Evolutionary conservation across 2,888 invertebrate species (phyloP).

Genomic region (Acanthosoma haemorrhoidale): DNA sequence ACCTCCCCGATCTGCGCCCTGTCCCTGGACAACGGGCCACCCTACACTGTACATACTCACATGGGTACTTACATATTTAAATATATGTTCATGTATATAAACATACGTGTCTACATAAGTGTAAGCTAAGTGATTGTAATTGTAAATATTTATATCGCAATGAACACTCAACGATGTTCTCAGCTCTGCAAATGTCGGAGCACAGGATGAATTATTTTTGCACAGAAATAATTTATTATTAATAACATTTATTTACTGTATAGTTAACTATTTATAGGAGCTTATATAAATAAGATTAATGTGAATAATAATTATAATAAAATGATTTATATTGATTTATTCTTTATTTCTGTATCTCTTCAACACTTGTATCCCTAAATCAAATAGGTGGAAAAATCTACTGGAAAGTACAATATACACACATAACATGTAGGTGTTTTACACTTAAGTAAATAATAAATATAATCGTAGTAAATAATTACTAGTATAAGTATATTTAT

Average conservation of each 20-base stretch:
- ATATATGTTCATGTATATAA: background rate
- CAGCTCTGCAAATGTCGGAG: too few relatives aligned
- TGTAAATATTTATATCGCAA: background rate
- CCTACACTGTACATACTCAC: too few relatives aligned
- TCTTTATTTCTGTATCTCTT: background rate
- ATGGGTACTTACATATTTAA: background rate
- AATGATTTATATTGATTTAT: conserved; percentile 13
- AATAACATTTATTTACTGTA: conserved; percentile 3
- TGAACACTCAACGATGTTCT: background rate
- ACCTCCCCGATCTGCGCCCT: background rate
- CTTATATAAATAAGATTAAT: conserved; percentile 16
- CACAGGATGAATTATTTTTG: conserved; percentile 30
- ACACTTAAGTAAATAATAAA: too few relatives aligned
- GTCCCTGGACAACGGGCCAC: too few relatives aligned
- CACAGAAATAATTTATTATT: conserved; percentile 28
- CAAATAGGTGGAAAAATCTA: too few relatives aligned
- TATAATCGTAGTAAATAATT: too few relatives aligned
- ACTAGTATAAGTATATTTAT: too few relatives aligned
- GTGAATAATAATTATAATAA: conserved; percentile 23
- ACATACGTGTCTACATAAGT: background rate
- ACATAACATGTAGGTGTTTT: too few relatives aligned
- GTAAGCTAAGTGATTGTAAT: background rate
- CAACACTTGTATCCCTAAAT: too few relatives aligned
- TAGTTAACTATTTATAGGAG: conserved; percentile 23
- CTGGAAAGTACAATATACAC: too few relatives aligned